Base-by-base conservation (phyloP, 2,797 vertebrate genomes). In the Semotilus atromaculatus region DNA sequence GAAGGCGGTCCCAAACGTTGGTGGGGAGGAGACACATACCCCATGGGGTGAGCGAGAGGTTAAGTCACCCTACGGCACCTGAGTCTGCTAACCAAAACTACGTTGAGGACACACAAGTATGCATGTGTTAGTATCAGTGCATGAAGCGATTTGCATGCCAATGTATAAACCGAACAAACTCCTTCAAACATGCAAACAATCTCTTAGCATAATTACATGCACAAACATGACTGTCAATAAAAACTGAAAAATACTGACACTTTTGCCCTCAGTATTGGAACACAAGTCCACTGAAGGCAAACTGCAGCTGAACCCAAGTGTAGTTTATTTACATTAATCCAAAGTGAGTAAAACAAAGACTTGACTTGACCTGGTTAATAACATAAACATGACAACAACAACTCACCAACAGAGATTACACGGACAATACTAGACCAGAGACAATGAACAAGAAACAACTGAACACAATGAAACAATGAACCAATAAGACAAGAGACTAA, bases 41-140 rank as follows among this genome's bases (percentile, higher is more conserved):
- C 71, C 18, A 40, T n/a, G 31, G 75, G 85, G 85, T 88, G 85
- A 85, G 16, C 48, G 76, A 82, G 36, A 86, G 88, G 83, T 82
- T 31, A 88, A 74, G 26, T 78, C 67, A 48, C 38, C 73, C 79
- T 40, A 64, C 53, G n/a, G 45, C 58, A 68, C 38, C 64, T 36
- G 78, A 86, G 86, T 82, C 85, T 79, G 83, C 72, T 76, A 88
- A 77, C 74, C 71, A 82, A 85, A 88, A 82, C 68, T 74, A 78
- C 80, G 14, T n/a, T 62, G 34, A 64, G 29, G 62, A 81, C 86
- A 80, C 36, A 71, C 19, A 64, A 58, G 74, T 51, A 80, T 74
- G 55, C 68, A 31, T 70, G 48, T 36, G 34, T 76, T 70, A 51
- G 60, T 34, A 38, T 62, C 38, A 29, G 31, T 38, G 66, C 23